A percentile compares a stretch with the other conserved stretches of the same genome.
Conservation (phyloP, 2,797 vertebrate species). For the Platyrinchus mystaceus region DNA sequence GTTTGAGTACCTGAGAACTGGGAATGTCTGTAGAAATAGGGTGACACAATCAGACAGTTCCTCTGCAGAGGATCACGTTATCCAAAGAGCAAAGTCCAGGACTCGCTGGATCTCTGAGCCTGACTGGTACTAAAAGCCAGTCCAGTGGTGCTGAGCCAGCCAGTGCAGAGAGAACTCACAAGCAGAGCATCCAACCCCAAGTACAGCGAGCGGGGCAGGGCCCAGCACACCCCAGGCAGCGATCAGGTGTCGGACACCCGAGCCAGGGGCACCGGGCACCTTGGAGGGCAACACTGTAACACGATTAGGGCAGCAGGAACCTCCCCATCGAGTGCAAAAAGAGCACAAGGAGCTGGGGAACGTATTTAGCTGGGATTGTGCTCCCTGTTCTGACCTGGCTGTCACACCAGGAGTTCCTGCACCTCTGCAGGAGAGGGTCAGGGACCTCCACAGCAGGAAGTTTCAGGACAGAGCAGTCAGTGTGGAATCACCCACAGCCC, state of each 20-base stretch:
- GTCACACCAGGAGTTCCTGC: neutral
- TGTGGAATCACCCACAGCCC: neutral
- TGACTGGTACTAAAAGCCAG: neutral
- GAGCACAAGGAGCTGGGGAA: neutral
- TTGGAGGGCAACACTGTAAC: slow-evolving; percentile 31
- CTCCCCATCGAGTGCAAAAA: neutral
- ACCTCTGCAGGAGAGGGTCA: neutral
- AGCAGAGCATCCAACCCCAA: neutral
- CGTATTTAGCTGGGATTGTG: neutral
- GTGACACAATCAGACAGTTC: neutral
- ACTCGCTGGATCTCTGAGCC: neutral
- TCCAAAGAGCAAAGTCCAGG: neutral
- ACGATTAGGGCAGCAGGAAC: neutral
- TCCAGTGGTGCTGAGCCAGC: neutral
- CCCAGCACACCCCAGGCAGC: neutral
- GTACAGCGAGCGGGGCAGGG: neutral
- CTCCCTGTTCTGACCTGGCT: neutral
- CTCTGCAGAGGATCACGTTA: neutral
- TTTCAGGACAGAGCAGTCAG: neutral
- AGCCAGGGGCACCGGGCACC: slow-evolving; percentile 42
- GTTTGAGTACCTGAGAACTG: neutral
- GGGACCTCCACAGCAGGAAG: neutral
- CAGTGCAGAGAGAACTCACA: neutral
- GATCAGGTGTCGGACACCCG: slow-evolving; percentile 24
- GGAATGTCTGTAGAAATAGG: neutral